Conservation (phyloP, 2,888 invertebrate genomes). For the Corythucha ciliata region DNA sequence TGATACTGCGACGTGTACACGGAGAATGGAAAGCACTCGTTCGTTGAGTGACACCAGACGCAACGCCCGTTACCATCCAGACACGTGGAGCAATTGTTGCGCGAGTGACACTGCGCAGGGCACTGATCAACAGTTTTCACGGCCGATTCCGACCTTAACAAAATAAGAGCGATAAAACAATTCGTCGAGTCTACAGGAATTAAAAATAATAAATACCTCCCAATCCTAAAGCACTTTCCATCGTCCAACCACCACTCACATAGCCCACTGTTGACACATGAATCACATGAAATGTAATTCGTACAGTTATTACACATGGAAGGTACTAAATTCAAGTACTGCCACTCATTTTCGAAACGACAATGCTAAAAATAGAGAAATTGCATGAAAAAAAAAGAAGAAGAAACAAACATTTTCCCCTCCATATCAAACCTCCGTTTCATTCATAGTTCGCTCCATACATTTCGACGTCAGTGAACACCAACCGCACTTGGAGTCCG, state of each 20-base stretch:
- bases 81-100: slow-evolving; percentile 69
- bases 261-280: slow-evolving; percentile 63
- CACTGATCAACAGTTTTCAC: slow-evolving; percentile 55
- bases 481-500: slow-evolving; percentile 87
- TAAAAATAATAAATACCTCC: no score
- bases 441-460: slow-evolving; percentile 57
- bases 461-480: slow-evolving; percentile 68
- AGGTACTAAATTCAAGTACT: slow-evolving; percentile 71
- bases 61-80: slow-evolving; percentile 78
- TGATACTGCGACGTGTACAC: slow-evolving; percentile 90
- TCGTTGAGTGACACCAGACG: slow-evolving; percentile 90
- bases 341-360: slow-evolving; percentile 50
- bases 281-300: slow-evolving; percentile 78
- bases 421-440: slow-evolving; percentile 53
- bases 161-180: neutral
- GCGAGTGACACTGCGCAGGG: slow-evolving; percentile 69
- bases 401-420: slow-evolving; percentile 16
- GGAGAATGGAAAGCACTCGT: slow-evolving; percentile 87
- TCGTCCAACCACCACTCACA: slow-evolving; percentile 84
- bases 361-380: slow-evolving; percentile 10
- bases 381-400: neutral
- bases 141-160: slow-evolving; percentile 42
- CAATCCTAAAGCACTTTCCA: slow-evolving; percentile 72
- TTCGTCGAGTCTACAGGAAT: no score
- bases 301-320: slow-evolving; percentile 79